Evolutionary conservation across 1,140 invertebrate species (phyloP).

Genomic region (Colletes gigas): DNA sequence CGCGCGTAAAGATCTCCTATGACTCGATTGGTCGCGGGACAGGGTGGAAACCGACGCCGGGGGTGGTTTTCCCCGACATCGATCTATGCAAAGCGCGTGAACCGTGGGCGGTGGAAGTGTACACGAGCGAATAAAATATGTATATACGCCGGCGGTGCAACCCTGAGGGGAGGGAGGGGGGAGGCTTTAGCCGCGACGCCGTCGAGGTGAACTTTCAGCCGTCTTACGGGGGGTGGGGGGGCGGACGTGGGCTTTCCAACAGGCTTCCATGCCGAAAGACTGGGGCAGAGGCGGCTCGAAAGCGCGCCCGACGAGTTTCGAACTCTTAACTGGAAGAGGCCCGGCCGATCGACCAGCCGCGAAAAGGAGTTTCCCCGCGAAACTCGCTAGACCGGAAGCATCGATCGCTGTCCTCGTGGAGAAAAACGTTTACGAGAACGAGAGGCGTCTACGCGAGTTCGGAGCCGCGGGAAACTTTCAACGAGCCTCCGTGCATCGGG

Average conservation of each 20-base stretch:
- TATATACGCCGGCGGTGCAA: background rate
- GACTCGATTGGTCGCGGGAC: background rate
- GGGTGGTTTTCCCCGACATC: too few species aligned
- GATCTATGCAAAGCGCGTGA: conserved; percentile 5
- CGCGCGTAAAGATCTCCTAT: background rate
- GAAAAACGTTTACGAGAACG: conserved; percentile 4
- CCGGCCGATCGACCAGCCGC: conserved; percentile 2
- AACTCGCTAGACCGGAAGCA: conserved; percentile 13
- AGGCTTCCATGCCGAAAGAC: background rate
- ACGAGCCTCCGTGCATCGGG: background rate
- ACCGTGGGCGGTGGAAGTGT: background rate
- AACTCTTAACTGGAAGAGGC: conserved; percentile 23
- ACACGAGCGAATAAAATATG: conserved; percentile 18
- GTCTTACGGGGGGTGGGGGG: background rate
- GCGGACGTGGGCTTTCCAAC: background rate
- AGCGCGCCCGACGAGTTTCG: background rate
- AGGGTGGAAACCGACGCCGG: background rate
- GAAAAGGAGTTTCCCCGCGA: conserved; percentile 4
- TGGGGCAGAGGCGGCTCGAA: background rate
- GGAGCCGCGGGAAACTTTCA: background rate
- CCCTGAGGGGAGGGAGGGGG: background rate
- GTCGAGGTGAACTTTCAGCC: conserved; percentile 2
- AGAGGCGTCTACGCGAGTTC: too few species aligned
- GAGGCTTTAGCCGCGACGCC: background rate
- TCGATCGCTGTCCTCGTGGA: background rate